Base-by-base conservation (phyloP, 2,888 invertebrate species). In the Drosophila austrosaltans region DNA sequence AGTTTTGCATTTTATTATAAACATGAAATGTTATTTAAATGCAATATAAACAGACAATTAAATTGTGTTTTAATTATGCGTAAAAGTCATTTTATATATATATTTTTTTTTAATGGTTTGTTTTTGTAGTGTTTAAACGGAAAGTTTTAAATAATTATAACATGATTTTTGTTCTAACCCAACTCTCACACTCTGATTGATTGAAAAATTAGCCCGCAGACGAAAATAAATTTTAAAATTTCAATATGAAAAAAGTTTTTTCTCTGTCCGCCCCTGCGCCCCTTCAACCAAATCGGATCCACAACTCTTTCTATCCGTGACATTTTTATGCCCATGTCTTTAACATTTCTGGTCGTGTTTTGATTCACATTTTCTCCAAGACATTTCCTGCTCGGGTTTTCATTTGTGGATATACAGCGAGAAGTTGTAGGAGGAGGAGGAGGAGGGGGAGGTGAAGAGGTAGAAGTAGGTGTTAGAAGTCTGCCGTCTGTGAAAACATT, bases 291-390 rank as follows among this genome's bases (percentile, higher is more conserved):
- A 36, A 36, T 36, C 36, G 20, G 48, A 25, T 48, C 48, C 25
- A 25, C 48, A 48, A 48, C 48, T 48, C 48, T 48, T 48, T 48
- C 25, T 48, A 25, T 48, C 16, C 22, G 25, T 48, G 87, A 87
- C 87, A 84, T 82, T 84, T 84, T 87, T 84, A 84, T 84, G 70
- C 67, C 48, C 75, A 69, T 75, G 83, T 78, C 76, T 48, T 39
- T 65, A 48, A 48, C 48, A 48, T 70, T 63, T 40, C 64, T 72
- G 53, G 75, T 67, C 72, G 83, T 83, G 82, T 83, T 83, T 87
- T 80, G 78, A 78, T 83, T 77, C 69, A 75, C 64, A 72, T 74
- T 76, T 40, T 61, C 75, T 60, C 28, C 12, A 64, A 78, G 79
- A 87, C 83, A 84, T 87, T 87, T 84, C 83, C 83, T 57, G 83